These are phyloP conservation scores for Hypocryptadius cinnamomeus DNA, from an alignment of 2,113 vertebrate species.

Conservation along the genomic window DNA sequence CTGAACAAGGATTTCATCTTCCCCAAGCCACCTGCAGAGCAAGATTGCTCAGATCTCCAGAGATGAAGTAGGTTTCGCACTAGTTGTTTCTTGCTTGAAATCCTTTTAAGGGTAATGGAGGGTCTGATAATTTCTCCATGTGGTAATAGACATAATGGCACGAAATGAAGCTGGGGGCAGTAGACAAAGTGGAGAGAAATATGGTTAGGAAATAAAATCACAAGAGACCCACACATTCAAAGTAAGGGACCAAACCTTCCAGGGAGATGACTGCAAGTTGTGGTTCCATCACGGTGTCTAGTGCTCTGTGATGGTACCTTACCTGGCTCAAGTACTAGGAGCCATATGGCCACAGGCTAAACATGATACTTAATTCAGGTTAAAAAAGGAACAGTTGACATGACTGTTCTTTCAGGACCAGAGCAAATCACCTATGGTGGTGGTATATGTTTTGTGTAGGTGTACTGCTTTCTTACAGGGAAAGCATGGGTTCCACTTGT, in stretches of 20 bases:
- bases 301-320: neutral
- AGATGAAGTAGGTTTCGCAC: neutral
- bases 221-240: neutral
- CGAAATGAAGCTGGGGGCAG: neutral
- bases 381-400: neutral
- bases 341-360: neutral
- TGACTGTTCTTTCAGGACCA: neutral
- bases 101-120: neutral
- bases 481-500: neutral
- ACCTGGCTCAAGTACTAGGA: neutral
- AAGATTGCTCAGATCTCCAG: slow-evolving; percentile 12
- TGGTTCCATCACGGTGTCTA: neutral
- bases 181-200: neutral
- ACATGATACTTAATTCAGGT: neutral
- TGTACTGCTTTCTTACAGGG: neutral
- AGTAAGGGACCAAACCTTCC: neutral
- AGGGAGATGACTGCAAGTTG: neutral
- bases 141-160: neutral
- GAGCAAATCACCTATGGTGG: neutral
- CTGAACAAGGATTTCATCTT: slow-evolving; percentile 5
- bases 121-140: neutral
- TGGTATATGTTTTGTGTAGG: neutral
- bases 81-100: neutral
- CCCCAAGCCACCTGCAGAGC: neutral
- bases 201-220: neutral